Conservation (phyloP, 1,140 invertebrate genomes). For the Trichonephila clavipes region DNA sequence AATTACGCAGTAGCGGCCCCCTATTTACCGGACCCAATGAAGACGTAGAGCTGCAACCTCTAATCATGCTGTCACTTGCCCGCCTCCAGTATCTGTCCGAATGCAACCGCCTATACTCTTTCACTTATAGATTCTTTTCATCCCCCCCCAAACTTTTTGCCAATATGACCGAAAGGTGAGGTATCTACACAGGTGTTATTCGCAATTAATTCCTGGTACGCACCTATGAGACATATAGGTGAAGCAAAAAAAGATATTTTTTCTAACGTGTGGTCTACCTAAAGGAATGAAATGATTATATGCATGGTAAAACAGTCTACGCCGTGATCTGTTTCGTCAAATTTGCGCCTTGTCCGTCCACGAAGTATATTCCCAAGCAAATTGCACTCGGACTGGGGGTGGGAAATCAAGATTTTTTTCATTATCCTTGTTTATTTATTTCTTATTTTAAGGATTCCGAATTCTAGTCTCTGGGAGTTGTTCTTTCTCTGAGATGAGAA, state of each 20-base stretch:
- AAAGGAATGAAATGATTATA: slow-evolving; percentile 26
- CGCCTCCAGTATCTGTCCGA: slow-evolving; percentile 52
- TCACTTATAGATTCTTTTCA: slow-evolving; percentile 48
- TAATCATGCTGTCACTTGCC: slow-evolving; percentile 73
- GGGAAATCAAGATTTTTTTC: background rate
- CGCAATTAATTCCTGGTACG: slow-evolving; percentile 66
- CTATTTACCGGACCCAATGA: slow-evolving; percentile 73
- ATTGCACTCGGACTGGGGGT: background rate
- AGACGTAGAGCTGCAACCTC: slow-evolving; percentile 67
- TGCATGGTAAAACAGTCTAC: background rate
- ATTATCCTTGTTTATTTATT: background rate
- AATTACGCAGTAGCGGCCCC: slow-evolving; percentile 73
- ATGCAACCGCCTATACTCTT: background rate
- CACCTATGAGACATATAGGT: slow-evolving; percentile 12
- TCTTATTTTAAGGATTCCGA: background rate
- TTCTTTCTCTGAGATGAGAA: no score
- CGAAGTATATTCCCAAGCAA: background rate
- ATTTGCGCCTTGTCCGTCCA: slow-evolving; percentile 63
- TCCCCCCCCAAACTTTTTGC: background rate
- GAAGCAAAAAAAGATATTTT: background rate
- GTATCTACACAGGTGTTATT: slow-evolving; percentile 53
- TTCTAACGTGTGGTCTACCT: slow-evolving; percentile 32
- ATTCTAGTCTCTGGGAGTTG: no score
- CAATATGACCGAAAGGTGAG: background rate
- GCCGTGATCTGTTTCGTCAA: slow-evolving; percentile 59